Percentiles rank a stretch among this genome's conserved stretches.
Evolutionary conservation across 2,113 vertebrate genomes (phyloP).

Genomic region (Perca flavescens): DNA sequence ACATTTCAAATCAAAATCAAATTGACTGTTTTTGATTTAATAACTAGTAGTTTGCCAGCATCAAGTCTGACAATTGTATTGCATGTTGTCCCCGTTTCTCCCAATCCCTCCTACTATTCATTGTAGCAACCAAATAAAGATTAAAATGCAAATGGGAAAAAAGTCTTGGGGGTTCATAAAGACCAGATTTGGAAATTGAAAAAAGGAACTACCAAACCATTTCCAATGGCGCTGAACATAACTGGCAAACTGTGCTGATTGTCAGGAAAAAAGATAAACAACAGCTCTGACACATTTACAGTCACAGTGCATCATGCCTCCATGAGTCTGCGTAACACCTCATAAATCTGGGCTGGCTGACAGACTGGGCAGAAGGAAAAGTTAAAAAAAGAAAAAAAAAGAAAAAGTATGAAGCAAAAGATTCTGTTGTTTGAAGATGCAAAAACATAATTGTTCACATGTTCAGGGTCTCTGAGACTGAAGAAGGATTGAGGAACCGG

Average conservation of each 20-base stretch:
- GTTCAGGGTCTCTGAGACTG: background rate
- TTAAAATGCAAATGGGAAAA: background rate
- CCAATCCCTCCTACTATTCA: background rate
- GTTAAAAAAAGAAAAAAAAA: background rate
- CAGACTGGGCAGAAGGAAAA: background rate
- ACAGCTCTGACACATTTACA: conserved; percentile 43
- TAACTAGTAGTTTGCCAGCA: background rate
- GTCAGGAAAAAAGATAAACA: conserved; percentile 17
- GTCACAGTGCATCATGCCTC: conserved; percentile 11
- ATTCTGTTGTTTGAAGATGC: background rate
- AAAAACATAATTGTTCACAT: background rate
- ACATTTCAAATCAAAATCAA: background rate
- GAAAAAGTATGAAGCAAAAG: background rate
- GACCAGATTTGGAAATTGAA: background rate
- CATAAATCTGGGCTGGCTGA: conserved; percentile 31
- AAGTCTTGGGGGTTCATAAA: background rate
- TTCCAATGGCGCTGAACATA: conserved; percentile 14
- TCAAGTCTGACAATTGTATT: background rate
- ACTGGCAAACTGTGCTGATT: conserved; percentile 9
- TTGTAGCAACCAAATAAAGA: background rate
- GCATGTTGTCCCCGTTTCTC: background rate
- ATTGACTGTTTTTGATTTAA: conserved; percentile 3
- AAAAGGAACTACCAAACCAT: background rate
- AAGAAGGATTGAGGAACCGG: background rate
- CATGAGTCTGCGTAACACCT: conserved; percentile 1